Percentiles rank a stretch among this genome's conserved stretches.
Conservation (phyloP, 2,888 invertebrate species). For the Drosophila parthenogenetica region DNA sequence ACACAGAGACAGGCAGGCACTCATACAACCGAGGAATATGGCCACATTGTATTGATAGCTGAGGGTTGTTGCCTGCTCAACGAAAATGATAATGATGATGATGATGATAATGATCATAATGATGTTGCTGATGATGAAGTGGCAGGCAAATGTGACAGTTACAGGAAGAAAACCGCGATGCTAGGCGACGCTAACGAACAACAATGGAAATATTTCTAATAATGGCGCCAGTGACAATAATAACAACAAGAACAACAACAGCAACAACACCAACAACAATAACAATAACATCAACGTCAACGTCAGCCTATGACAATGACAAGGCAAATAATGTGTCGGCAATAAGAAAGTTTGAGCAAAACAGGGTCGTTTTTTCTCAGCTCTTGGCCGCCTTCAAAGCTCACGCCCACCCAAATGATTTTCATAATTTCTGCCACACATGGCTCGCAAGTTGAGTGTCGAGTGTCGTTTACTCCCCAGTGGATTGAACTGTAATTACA, state of each 20-base stretch:
- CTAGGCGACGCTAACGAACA: slow-evolving; percentile 59
- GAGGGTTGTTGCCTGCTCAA: slow-evolving; percentile 12
- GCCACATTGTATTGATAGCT: slow-evolving; percentile 52
- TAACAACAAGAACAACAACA: slow-evolving; percentile 30
- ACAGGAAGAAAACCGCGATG: slow-evolving; percentile 59
- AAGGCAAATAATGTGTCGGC: slow-evolving; percentile 63
- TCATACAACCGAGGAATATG: slow-evolving; percentile 24
- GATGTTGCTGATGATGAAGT: slow-evolving; percentile 56
- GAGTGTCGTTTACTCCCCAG: slow-evolving; percentile 37
- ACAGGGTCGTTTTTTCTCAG: slow-evolving; percentile 31
- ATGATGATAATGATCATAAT: slow-evolving; percentile 23
- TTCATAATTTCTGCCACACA: slow-evolving; percentile 52
- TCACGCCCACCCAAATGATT: slow-evolving; percentile 2
- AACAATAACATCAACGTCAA: slow-evolving; percentile 53
- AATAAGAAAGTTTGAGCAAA: slow-evolving; percentile 50
- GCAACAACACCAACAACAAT: slow-evolving; percentile 38
- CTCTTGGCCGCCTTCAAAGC: slow-evolving; percentile 4
- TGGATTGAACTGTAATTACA: slow-evolving; percentile 72
- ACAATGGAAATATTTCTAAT: slow-evolving; percentile 65
- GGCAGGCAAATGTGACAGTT: slow-evolving; percentile 71
- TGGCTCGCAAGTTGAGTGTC: slow-evolving; percentile 24
- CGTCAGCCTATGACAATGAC: slow-evolving; percentile 69
- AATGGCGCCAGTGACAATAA: slow-evolving; percentile 66
- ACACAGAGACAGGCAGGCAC: slow-evolving; percentile 9
- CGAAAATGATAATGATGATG: slow-evolving; percentile 7